A percentile compares a stretch with the other conserved stretches of the same genome.
These are phyloP conservation scores for Ophthalmolycus amberensis DNA, from an alignment of 2,113 vertebrate species.

Conservation along the genomic window DNA sequence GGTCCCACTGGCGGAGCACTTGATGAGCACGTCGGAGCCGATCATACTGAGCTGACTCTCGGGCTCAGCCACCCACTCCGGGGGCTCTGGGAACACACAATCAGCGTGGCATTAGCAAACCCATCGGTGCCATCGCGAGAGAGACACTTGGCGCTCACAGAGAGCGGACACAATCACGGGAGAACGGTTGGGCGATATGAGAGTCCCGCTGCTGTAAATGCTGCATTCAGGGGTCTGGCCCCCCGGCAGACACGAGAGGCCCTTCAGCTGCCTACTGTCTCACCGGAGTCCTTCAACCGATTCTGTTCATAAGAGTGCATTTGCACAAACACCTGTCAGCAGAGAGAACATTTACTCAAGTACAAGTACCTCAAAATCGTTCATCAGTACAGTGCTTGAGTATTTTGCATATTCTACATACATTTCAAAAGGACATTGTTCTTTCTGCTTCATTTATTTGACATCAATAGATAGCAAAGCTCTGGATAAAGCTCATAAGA, in stretches of 20 bases:
- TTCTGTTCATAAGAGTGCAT: neutral
- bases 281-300: neutral
- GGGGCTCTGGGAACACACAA: slow-evolving; percentile 86
- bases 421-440: too few species aligned
- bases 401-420: neutral
- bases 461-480: neutral
- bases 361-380: neutral
- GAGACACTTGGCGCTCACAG: slow-evolving; percentile 5
- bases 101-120: slow-evolving; percentile 38
- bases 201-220: neutral
- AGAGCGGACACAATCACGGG: neutral
- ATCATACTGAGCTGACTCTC: slow-evolving; percentile 87
- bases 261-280: neutral
- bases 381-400: neutral
- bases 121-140: neutral
- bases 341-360: neutral
- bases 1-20: slow-evolving; percentile 88
- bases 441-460: neutral
- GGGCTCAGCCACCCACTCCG: slow-evolving; percentile 88
- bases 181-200: neutral
- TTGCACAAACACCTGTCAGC: neutral
- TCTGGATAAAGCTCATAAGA: neutral
- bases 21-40: slow-evolving; percentile 84
- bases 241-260: neutral
- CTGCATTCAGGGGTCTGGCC: neutral